Evolutionary conservation across 2,888 invertebrate species (phyloP).

Genomic region (Chymomyza procnemis): DNA sequence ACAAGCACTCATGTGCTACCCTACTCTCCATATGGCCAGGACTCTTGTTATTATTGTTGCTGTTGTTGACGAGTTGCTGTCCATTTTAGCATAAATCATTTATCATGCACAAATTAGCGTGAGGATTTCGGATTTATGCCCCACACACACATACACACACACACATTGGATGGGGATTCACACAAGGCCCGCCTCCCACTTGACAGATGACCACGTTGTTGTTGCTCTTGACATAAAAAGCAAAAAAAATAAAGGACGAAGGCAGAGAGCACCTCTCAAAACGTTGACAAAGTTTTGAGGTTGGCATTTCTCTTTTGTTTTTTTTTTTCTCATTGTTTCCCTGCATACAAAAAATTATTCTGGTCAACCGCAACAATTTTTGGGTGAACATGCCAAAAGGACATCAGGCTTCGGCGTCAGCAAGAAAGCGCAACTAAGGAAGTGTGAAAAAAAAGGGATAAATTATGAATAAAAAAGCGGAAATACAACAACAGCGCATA

Average conservation of each 20-base stretch:
- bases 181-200: slow-evolving; percentile 14
- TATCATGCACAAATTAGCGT: slow-evolving; percentile 75
- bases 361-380: slow-evolving; percentile 70
- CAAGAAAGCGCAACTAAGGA: not conserved
- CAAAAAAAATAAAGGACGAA: not conserved
- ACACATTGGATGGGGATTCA: no score
- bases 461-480: slow-evolving; percentile 43
- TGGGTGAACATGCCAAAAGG: slow-evolving; percentile 40
- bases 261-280: slow-evolving; percentile 1
- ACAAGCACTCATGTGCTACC: no score
- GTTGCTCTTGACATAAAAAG: slow-evolving; percentile 41
- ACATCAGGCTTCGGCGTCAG: not conserved
- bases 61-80: slow-evolving; percentile 5
- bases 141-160: slow-evolving; percentile 21
- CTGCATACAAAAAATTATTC: slow-evolving; percentile 49
- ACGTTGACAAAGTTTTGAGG: slow-evolving; percentile 47
- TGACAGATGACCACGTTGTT: slow-evolving; percentile 50
- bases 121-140: slow-evolving; percentile 42
- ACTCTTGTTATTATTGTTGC: slow-evolving; percentile 25
- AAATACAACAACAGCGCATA: slow-evolving; percentile 4
- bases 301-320: slow-evolving; percentile 18
- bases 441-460: slow-evolving; percentile 43
- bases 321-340: slow-evolving; percentile 9
- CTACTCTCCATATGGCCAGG: no score
- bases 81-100: slow-evolving; percentile 74